Evolutionary conservation across 2,113 vertebrate species (phyloP), one percentile per base, ranked within the genome.

Genomic region (Megaptera novaeangliae): DNA sequence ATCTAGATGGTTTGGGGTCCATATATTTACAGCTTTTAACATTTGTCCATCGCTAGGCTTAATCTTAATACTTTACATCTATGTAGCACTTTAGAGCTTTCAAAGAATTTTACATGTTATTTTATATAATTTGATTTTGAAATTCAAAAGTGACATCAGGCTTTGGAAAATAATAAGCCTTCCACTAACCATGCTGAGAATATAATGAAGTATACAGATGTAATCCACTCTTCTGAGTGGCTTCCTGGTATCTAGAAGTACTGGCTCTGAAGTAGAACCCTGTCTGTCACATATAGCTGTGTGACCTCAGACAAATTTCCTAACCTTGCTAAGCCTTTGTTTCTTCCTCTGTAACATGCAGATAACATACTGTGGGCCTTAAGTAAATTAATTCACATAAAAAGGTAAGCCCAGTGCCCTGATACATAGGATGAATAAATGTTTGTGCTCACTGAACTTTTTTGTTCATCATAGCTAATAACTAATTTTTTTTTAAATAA

Each of bases 51-150:
- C 41, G 83, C 27, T 78, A 44, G 39, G 64, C 71, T 77, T 57
- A 55, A 84, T 44, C 29, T 63, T 68, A 61, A 63, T 64, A 75
- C 46, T 92, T 88, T 72, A 81, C 3, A 23, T 97, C 25, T 72
- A n/a, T 85, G 82, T 18, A 55, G 52, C 25, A 88, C 9, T 74
- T 96, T 59, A 91, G 74, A 87, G 74, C 39, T 94, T 78, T 88
- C 49, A 68, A 96, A 80, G 15, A 63, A 74, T 64, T 93, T 94
- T 77, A 74, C 46, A 72, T 66, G 36, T 63, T 87, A 83, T 75
- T 96, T 88, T 41, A 66, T 72, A 39, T 66, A 75, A 95, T 93
- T 94, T 93, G 77, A 77, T 86, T 95, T 68, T 89, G 71, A 82
- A 97, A 94, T 93, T 95, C 63, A 82, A 87, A 93, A 80, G 49